Evolutionary conservation across 2,888 invertebrate species (phyloP).

Genomic region (Lasioglossum lativentre): DNA sequence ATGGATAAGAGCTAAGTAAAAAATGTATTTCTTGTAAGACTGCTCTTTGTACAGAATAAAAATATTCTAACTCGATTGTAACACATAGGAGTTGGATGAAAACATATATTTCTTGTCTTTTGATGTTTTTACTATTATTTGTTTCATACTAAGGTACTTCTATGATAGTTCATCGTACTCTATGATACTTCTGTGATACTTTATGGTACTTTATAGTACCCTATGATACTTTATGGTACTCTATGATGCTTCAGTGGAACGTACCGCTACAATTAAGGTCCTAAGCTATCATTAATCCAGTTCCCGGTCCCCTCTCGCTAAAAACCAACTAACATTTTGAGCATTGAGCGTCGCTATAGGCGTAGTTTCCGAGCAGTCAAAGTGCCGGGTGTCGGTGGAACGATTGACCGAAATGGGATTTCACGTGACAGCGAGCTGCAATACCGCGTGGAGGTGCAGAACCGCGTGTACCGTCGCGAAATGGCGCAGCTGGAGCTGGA

Average conservation of each 20-base stretch:
- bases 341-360: not conserved
- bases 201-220: too few relatives aligned
- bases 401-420: constrained; percentile 34
- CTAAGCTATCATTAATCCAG: not conserved
- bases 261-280: not conserved
- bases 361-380: not conserved
- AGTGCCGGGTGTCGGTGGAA: not conserved
- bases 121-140: not conserved
- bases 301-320: not conserved
- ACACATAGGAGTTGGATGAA: too few relatives aligned
- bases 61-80: too few relatives aligned
- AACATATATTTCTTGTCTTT: not conserved
- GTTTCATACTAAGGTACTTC: not conserved
- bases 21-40: not conserved
- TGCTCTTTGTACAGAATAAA: too few relatives aligned
- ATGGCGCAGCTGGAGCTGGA: constrained; percentile 92
- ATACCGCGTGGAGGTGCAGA: constrained; percentile 95
- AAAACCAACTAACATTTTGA: not conserved
- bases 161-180: not conserved
- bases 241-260: too few relatives aligned
- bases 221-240: too few relatives aligned
- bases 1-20: too few relatives aligned
- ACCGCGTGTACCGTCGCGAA: constrained; percentile 94
- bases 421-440: constrained; percentile 87
- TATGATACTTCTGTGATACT: too few relatives aligned